These are phyloP conservation scores for Parauchenoglanis ngamensis DNA, from an alignment of 2,797 vertebrate genomes.

Conservation along the genomic window DNA sequence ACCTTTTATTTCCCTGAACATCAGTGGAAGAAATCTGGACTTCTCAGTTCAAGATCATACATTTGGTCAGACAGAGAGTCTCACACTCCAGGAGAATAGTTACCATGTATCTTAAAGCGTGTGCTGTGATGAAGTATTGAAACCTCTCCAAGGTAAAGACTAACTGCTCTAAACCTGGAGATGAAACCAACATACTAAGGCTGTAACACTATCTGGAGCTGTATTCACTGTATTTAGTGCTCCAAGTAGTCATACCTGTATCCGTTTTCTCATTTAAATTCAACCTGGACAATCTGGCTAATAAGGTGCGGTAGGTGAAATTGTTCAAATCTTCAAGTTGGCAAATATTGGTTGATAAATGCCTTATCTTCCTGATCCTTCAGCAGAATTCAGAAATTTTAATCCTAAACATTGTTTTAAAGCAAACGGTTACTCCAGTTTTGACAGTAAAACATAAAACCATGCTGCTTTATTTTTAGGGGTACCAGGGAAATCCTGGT, in stretches of 20 bases:
- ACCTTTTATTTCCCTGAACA: constrained; percentile 22
- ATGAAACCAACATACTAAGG: background rate
- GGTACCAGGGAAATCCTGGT: too few relatives aligned
- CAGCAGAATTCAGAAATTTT: too few relatives aligned
- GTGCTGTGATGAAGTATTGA: background rate
- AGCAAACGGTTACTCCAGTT: too few relatives aligned
- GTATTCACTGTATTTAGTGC: background rate
- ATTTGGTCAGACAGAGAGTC: constrained; percentile 23
- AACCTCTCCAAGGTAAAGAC: background rate
- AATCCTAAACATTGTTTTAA: too few relatives aligned
- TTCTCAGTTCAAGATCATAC: constrained; percentile 24
- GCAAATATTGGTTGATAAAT: too few relatives aligned
- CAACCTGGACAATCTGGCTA: background rate
- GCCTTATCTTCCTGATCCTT: too few relatives aligned
- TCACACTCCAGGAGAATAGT: background rate
- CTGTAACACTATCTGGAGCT: background rate
- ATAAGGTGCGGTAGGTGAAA: too few relatives aligned
- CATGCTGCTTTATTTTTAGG: too few relatives aligned
- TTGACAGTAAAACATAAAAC: too few relatives aligned
- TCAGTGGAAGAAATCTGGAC: constrained; percentile 41
- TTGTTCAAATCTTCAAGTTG: too few relatives aligned
- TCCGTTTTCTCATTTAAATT: background rate
- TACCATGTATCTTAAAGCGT: background rate
- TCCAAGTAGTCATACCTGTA: background rate
- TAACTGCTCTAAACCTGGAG: background rate